phyloP scores from a whole-genome alignment of 2,888 invertebrate genomes.

The Salticus scenicus region DNA sequence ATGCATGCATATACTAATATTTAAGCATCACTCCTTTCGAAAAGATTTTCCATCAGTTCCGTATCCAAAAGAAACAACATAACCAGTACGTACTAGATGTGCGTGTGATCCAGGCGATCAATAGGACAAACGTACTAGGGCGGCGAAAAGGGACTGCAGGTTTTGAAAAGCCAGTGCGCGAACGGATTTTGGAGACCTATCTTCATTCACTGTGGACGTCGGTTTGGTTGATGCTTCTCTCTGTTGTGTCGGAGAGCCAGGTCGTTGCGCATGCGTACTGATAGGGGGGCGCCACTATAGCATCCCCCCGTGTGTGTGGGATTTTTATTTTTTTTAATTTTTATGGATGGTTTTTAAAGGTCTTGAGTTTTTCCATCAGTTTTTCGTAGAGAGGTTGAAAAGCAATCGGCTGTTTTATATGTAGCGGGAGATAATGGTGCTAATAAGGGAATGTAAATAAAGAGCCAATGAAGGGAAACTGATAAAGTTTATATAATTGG shows the following conservation, averaged over 20 bases:
- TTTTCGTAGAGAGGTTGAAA: background rate
- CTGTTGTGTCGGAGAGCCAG: conserved; percentile 36
- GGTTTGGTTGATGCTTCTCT: conserved; percentile 2
- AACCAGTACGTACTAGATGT: conserved; percentile 19
- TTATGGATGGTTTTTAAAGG: conserved; percentile 20
- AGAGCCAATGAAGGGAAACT: background rate
- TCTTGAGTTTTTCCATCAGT: background rate
- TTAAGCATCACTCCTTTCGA: background rate
- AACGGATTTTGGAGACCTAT: background rate
- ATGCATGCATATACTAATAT: background rate
- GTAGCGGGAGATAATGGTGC: conserved; percentile 1
- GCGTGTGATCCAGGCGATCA: conserved; percentile 46
- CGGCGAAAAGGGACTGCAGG: conserved; percentile 26
- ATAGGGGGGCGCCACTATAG: background rate
- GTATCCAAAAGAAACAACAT: conserved; percentile 56
- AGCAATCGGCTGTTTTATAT: background rate
- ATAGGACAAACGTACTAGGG: conserved; percentile 62
- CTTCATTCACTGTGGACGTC: conserved; percentile 21
- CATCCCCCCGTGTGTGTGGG: background rate
- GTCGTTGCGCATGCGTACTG: conserved; percentile 58
- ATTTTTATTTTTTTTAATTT: conserved; percentile 38
- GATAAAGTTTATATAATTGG: too few relatives aligned
- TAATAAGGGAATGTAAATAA: background rate
- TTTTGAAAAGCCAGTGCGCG: conserved; percentile 43
- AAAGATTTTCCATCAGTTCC: background rate